Conservation (phyloP, 2,797 vertebrate species). For the Chelonia mydas region DNA sequence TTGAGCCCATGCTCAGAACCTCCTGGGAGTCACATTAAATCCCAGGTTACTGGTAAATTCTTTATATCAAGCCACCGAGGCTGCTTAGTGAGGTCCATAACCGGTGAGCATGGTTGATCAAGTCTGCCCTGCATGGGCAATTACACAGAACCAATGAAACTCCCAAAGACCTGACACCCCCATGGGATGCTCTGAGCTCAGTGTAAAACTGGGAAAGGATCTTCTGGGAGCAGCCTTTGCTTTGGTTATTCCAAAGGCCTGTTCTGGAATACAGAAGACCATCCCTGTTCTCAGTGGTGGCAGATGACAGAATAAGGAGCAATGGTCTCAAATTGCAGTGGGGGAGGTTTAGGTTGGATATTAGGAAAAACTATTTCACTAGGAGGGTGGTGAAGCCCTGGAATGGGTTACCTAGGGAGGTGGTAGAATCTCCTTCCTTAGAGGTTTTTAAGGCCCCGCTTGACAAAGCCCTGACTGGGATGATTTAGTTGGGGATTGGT, state of each 20-base stretch:
- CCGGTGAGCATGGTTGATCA: not conserved
- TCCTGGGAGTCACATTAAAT: not conserved
- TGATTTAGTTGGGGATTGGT: too few species aligned
- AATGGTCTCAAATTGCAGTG: too few species aligned
- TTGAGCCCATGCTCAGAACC: not conserved
- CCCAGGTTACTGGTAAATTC: not conserved
- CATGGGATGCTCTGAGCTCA: not conserved
- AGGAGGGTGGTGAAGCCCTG: too few species aligned
- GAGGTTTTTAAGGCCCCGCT: too few species aligned
- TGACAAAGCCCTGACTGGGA: too few species aligned
- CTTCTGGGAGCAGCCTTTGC: not conserved
- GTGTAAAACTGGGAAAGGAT: not conserved
- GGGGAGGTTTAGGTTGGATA: too few species aligned
- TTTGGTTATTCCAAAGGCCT: not conserved
- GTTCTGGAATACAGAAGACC: too few species aligned
- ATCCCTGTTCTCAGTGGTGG: too few species aligned
- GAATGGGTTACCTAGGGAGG: too few species aligned
- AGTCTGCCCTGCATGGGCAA: not conserved
- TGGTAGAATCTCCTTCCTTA: too few species aligned
- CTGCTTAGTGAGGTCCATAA: not conserved
- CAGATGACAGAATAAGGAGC: too few species aligned
- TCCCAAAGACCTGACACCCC: not conserved
- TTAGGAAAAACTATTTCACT: too few species aligned
- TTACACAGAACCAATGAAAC: not conserved
- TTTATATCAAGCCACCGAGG: not conserved